Evolutionary conservation across 2,113 vertebrate genomes (phyloP).

Genomic region (Oreotrochilus melanogaster): DNA sequence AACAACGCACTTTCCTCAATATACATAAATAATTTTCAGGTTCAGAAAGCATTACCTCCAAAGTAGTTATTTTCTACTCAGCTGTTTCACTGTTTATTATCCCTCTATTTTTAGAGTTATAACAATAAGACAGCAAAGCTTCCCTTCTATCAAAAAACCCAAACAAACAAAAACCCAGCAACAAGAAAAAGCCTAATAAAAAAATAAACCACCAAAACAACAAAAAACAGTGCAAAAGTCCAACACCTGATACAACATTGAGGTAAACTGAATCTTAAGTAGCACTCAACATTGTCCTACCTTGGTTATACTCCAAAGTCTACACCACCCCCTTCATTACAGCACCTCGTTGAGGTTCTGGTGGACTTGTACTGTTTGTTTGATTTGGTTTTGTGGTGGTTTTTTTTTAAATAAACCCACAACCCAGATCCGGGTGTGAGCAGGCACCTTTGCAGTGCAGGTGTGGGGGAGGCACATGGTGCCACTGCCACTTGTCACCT

Average conservation of each 20-base stretch:
- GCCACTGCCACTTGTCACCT: too few relatives aligned
- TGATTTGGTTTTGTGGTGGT: rapidly evolving
- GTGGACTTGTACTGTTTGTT: rapidly evolving
- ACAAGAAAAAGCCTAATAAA: too few relatives aligned
- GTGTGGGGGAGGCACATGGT: background rate
- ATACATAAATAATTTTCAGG: background rate
- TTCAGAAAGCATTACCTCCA: background rate
- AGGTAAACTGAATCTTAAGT: rapidly evolving
- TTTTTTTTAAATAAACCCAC: background rate
- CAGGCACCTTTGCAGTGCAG: rapidly evolving
- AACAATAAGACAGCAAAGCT: background rate
- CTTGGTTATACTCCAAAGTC: background rate
- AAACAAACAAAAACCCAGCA: too few relatives aligned
- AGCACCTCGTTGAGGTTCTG: rapidly evolving
- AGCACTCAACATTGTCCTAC: rapidly evolving
- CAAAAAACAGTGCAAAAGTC: background rate
- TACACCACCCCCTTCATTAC: rapidly evolving
- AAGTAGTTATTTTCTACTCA: background rate
- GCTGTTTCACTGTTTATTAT: background rate
- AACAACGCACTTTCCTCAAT: too few relatives aligned
- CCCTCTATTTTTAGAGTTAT: background rate
- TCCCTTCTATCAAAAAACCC: background rate
- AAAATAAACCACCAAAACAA: too few relatives aligned
- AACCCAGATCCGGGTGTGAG: rapidly evolving
- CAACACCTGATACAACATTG: rapidly evolving